Evolutionary conservation across 2,797 vertebrate species (phyloP), one percentile per base, ranked within the genome.

Genomic region (Semotilus atromaculatus): DNA sequence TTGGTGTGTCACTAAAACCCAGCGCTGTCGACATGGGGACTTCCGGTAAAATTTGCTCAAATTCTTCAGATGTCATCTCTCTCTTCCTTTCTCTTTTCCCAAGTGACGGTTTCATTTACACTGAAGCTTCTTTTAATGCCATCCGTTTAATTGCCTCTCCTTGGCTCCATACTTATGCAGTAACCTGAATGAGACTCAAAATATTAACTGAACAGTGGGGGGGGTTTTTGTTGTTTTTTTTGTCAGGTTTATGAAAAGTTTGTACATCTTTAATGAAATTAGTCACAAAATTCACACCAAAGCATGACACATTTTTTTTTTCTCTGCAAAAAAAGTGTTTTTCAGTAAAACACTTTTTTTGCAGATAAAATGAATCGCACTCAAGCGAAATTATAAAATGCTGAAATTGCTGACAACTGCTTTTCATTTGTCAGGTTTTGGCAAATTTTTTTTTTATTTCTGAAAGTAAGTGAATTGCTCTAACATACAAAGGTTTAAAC

Each of bases 131-230:
- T 73, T 88, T 88, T 86, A 91, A 90, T 90, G 88, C 89, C 87
- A 86, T 86, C 94, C 83, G 91, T 93, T 94, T 91, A 94, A 94
- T 93, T 93, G 89, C 89, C 89, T 92, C 90, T 90, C 75, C 86
- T 90, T 88, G 82, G 88, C 29, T 88, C 90, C 88, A 62, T 8
- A 19, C 36, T 58, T 23, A 13, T 31, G 5, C 5, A 48, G 29
- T 74, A n/a, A 55, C 29, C 72, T 73, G 26, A 73, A 48, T 48
- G 4, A 72, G n/a, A 48, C 1, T 0, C 3, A 21, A 38, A 66
- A 40, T 2, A 53, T 13, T 7, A 66, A 8, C 5, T 70, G 23
- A 14, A n/a, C 7, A 3, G 51, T n/a, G 19, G 2, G n/a, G n/a
- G n/a, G n/a, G n/a, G n/a, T 34, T 34, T 9, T 66, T 36, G 8